Evolutionary conservation across 2,113 vertebrate species (phyloP), one percentile per base, ranked within the genome.

Genomic region (Cnemophilus loriae): DNA sequence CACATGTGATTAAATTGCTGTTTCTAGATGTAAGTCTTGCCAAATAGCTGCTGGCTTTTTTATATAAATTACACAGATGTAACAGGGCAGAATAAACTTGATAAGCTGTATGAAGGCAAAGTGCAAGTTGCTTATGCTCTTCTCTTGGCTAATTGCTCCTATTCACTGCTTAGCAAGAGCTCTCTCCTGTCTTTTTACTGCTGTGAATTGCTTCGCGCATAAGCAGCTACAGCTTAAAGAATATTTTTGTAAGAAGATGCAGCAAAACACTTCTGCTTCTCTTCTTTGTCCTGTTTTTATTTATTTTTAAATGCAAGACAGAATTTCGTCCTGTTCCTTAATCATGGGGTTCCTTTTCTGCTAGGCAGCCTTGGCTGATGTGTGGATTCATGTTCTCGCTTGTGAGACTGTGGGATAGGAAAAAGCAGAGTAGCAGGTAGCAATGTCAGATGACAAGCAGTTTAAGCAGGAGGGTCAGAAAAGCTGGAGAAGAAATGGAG

Each of bases 41-140:
- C 86, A 95, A 93, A 93, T 92, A 84, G 76, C 95, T 96, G 37
- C 73, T 90, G 88, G 95, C 76, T 95, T 89, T 91, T 86, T 69
- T 53, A 57, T 90, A 80, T 89, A 74, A 96, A 93, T 74, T 90
- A 76, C 73, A 78, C 70, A 93, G 89, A 87, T 78, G 64, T 89
- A 78, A 88, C 52, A 83, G 85, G 53, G 44, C 73, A 87, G 50
- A 92, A 90, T 77, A 92, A 88, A 87, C n/a, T 42, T 59, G 80
- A 84, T 92, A 96, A 93, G 56, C 68, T 89, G 3, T 26, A 84
- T 46, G n/a, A 85, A 95, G 21, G 73, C 73, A 77, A 49, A 87
- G 61, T 78, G 68, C 4, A 15, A 74, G 73, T 49, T 93, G 71
- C 64, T 92, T 77, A 56, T 67, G 69, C 24, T 94, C 24, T 59